Evolutionary conservation across 2,888 invertebrate species (phyloP), one percentile per base, ranked within the genome.

Genomic region (Drosophila neutralis): DNA sequence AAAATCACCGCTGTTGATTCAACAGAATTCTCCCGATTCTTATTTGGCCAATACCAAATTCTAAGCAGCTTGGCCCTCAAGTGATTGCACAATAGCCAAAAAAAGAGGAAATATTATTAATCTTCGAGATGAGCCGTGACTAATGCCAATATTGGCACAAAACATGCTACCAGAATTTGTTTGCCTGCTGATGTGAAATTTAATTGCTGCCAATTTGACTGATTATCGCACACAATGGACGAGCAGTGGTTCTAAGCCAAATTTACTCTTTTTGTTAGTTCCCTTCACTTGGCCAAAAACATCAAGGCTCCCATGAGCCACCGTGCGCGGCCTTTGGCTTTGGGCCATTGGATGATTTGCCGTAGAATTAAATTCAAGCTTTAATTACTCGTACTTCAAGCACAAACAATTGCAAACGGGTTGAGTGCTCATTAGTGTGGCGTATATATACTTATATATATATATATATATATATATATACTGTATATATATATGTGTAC

Each of bases 91-190:
- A 85, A 85, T 76, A 53, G 49, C 53, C 45, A 69, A 68, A 62
- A 61, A 21, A 11, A 24, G 29, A 36, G 13, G 18, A 40, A 11
- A 58, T 58, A 40, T 59, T 61, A 61, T 61, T 31, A 59, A 60
- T 60, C 27, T 29, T 29, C 1, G 10, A 35, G 36, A 52, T 35
- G 54, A 67, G 62, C 61, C 83, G 80, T 90, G 90, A 85, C 90
- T 85, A 90, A 89, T 87, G 90, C 69, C 77, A 90, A 86, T 80
- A 88, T 90, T 90, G 83, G 70, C 64, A 57, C 64, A 77, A 73
- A 69, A 72, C 66, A 69, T 64, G 58, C 58, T 81, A 52, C 52
- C 53, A 67, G 61, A 81, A 52, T 40, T 73, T 71, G 21, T 63
- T 21, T 13, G n/a, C 8, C 24, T 69, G 78, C 54, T 73, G 78